Base-by-base conservation (phyloP, 2,113 vertebrate genomes). In the Pholis gunnellus region DNA sequence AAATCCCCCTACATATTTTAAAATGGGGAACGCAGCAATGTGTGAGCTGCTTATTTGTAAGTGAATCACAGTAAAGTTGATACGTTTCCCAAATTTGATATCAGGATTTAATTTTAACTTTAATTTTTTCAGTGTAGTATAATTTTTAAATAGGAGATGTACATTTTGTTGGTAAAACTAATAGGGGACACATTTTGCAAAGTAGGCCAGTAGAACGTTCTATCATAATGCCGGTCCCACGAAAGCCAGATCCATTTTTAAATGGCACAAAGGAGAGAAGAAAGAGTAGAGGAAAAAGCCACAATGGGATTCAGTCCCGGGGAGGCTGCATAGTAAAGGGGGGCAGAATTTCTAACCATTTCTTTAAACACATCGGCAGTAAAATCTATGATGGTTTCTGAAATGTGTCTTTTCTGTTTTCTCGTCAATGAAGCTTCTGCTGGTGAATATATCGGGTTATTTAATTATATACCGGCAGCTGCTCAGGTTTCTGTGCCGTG, bases 161-260 rank as follows among this genome's bases (percentile, higher is more conserved):
- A 65, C 36, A 72, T 56, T 27, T 66, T 42, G 20, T 1, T 25
- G 27, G 27, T 38, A 29, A 38, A 61, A 31, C 11, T 50, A 27
- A 71, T 52, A 5, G 15, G 1, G 27, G 29, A 25, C 9, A 48
- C 22, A 48, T 78, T 48, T 52, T 22, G 10, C 17, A 56, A 36
- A 34, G 46, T 70, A 64, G 65, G 67, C 4, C 50, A 31, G 36
- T 3, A 9, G 52, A 61, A 52, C 20, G 13, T 52, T 42, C 36
- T 27, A 65, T 22, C 29, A 60, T 59, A 57, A 48, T 6, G 22
- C 31, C 48, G 46, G 14, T 64, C 34, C 59, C 20, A 44, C 40
- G 67, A 50, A 60, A 59, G 27, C 25, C 11, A 52, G 48, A 77
- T 22, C 11, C 11, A 29, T 40, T 83, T 83, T 82, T 9, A 29